Evolutionary conservation across 1,140 invertebrate genomes (phyloP), one percentile per base, ranked within the genome.

Genomic region (Sycophila sp.): DNA sequence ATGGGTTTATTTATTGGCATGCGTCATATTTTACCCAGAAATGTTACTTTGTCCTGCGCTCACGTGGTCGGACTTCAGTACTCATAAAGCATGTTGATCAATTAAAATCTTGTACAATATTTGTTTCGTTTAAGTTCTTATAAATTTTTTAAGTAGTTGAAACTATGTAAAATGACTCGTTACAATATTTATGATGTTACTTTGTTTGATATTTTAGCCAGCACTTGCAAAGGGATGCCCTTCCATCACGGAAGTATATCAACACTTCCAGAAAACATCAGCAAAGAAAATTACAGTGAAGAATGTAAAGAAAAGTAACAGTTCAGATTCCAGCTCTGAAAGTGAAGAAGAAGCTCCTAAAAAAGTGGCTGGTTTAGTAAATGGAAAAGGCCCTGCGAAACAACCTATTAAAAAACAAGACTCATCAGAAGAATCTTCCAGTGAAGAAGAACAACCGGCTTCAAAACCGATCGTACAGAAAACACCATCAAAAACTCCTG

Each of bases 191-290:
- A n/a, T n/a, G n/a, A n/a, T n/a, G n/a, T n/a, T n/a, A n/a, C n/a
- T n/a, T n/a, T n/a, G n/a, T n/a, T n/a, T n/a, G n/a, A 40, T 59
- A 66, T 56, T 85, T 51, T 58, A 89, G 87, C 75, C 80, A 36
- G 36, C 69, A 13, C 72, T 89, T 8, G 81, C 81, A 2, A 89
- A 89, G 76, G 88, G 87, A 53, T 85, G 83, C 1, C 88, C 89
- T 1, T 83, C 81, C 10, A 74, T 90, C 2, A n/a, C 71, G 0
- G 88, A 90, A 0, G 80, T 90, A 5, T 74, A 87, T 19, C 75
- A 81, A 19, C 81, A 83, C 69, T 90, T 85, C 76, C 86, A 88
- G 76, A 86, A 84, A 19, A 86, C 73, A 42, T 84, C 85, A 0
- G 56, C 77, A 3, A 87, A 86, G 38, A 89, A 89, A 59, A 66